Base-by-base conservation (phyloP, 2,888 invertebrate species). In the Aphidius colemani region DNA sequence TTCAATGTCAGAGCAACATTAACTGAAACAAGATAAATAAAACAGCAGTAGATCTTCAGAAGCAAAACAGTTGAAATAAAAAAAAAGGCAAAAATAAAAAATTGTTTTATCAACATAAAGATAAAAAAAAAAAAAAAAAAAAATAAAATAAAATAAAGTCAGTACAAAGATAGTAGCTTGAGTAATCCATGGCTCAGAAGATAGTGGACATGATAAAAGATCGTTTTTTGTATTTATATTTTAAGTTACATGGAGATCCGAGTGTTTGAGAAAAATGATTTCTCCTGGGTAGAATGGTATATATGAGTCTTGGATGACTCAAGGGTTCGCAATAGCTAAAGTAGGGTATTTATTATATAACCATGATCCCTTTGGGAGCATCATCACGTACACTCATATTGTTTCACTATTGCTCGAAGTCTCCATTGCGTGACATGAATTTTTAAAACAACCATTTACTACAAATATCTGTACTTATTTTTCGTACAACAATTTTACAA, bases 351-450 rank as follows among this genome's bases (percentile, higher is more conserved):
- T 75, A 73, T 74, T 71, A 70, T 67, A 72, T 66, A 71, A 72
- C 66, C 71, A 71, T 64, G 59, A 63, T 59, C 46, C 46, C 68
- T 66, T 74, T 70, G 66, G 64, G 64, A 75, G 60, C 71, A 70
- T 66, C 65, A 70, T 76, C 78, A 77, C 76, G 76, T 79, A 77
- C 68, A 60, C 59, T 65, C 64, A 69, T 78, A 77, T 77, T 78
- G 75, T 76, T 78, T 77, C 71, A 46, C 55, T 13, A 70, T 72
- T 41, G 66, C 71, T 64, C 70, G 69, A 71, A 67, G 67, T 70
- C 70, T 72, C 70, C 66, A 68, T 66, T 66, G 67, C 78, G 77
- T 78, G 78, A 79, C 75, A 69, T 61, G 75, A 78, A 79, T 79
- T 72, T 66, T 63, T 44, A 64, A 58, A 61, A 53, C 13, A 60